These are phyloP conservation scores for Phrynocephalus versicolor DNA, from an alignment of 2,113 vertebrate genomes.

Conservation along the genomic window DNA sequence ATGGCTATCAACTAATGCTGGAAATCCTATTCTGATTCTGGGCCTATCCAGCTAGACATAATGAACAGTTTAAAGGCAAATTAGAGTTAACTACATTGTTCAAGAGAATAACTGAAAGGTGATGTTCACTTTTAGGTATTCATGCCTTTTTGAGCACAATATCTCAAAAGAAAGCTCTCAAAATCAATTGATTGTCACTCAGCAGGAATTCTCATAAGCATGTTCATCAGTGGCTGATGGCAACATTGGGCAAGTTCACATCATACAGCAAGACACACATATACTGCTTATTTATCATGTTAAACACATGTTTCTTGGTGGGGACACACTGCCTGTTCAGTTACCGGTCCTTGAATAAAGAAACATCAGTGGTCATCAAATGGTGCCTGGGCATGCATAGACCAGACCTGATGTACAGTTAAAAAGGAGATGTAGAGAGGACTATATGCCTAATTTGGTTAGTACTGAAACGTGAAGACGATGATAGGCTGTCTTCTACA, in stretches of 20 bases:
- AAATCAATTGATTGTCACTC: neutral
- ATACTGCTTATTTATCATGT: neutral
- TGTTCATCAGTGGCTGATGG: neutral
- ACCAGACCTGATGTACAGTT: neutral
- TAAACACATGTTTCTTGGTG: conserved; percentile 1
- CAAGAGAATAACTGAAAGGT: neutral
- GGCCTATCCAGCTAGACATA: neutral
- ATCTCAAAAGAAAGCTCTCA: neutral
- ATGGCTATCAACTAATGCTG: neutral
- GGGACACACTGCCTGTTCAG: neutral
- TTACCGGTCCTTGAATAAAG: neutral
- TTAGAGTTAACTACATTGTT: conserved; percentile 5
- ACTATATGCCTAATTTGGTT: neutral
- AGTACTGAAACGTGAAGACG: neutral
- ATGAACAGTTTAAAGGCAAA: neutral
- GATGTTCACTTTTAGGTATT: neutral
- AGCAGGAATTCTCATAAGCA: neutral
- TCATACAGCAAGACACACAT: neutral
- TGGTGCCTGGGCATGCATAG: neutral
- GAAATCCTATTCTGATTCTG: neutral
- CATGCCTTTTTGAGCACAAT: neutral
- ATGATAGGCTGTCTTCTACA: neutral
- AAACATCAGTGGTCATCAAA: neutral
- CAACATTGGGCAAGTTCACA: neutral
- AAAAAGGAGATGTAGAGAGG: neutral